These are phyloP conservation scores for Drosophila virilis DNA, from an alignment of 1,140 invertebrate genomes.

Conservation along the genomic window DNA sequence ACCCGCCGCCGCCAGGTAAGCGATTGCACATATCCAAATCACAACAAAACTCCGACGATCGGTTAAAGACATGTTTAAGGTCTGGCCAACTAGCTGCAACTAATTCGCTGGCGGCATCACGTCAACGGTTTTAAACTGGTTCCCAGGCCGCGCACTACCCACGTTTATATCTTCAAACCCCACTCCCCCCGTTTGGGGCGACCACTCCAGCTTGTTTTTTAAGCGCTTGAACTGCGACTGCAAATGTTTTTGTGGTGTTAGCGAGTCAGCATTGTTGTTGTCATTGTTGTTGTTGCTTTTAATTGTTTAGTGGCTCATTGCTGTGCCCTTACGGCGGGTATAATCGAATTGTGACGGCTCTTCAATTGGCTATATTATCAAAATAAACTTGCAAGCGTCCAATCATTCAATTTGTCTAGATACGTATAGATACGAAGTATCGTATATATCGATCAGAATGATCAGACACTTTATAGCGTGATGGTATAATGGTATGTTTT, in stretches of 20 bases:
- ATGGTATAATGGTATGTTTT: too few species aligned
- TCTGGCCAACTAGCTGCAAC: slow-evolving; percentile 52
- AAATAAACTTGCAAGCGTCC: not conserved
- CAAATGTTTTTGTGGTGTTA: slow-evolving; percentile 26
- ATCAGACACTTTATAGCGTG: too few species aligned
- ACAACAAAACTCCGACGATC: slow-evolving; percentile 32
- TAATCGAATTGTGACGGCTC: not conserved
- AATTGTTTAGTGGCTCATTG: slow-evolving; percentile 61
- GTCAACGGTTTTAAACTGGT: slow-evolving; percentile 74
- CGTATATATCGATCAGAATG: too few species aligned
- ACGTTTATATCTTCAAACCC: not conserved
- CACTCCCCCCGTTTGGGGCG: not conserved
- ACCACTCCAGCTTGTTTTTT: slow-evolving; percentile 9
- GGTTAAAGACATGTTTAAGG: slow-evolving; percentile 63
- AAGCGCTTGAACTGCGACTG: slow-evolving; percentile 3
- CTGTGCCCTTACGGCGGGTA: slow-evolving; percentile 10
- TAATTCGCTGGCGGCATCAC: slow-evolving; percentile 56
- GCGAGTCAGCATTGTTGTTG: slow-evolving; percentile 50
- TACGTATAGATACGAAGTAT: too few species aligned
- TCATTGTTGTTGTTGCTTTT: slow-evolving; percentile 50
- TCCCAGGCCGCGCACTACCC: slow-evolving; percentile 26
- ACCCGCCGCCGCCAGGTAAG: slow-evolving; percentile 49
- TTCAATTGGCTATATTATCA: not conserved
- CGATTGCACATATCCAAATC: slow-evolving; percentile 29
- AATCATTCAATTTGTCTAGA: too few species aligned